Base-by-base conservation (phyloP, 2,113 vertebrate species). In the Emydura subglobosa region DNA sequence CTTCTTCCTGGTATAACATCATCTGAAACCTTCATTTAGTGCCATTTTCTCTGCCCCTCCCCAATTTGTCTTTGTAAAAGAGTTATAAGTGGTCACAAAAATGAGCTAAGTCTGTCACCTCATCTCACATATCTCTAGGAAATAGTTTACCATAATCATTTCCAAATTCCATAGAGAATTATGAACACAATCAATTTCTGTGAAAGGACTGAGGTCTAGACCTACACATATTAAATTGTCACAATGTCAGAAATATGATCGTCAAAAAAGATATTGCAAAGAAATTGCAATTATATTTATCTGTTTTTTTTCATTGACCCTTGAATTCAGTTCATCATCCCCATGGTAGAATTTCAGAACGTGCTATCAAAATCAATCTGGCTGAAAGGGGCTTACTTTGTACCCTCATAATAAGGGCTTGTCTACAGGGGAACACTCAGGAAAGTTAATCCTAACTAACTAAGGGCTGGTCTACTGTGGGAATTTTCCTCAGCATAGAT, bases 231-330 rank as follows among this genome's bases (percentile, higher is more conserved):
- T 93, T 93, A 97, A 94, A 96, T 94, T 93, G 95, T 95, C 96
- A 91, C 76, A 19, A 80, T 96, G 95, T 97, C 92, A 95, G 82
- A 91, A 94, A 88, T 91, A 89, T 91, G 93, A 82, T 86, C 91
- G 72, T 89, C 96, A 84, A 57, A 93, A 86, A 87, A 39, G 50
- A 74, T 81, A 84, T 90, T 91, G 55, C n/a, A 72, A 94, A 90
- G 91, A 97, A 92, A 92, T 79, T 88, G 91, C 95, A 94, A 97
- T 97, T 96, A 95, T 81, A 95, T 93, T 89, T 94, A 94, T 82
- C 92, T 44, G 49, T 2, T 49, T 84, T 78, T 82, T 61, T 22
- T 5, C 81, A 80, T 84, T 92, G 91, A 96, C 95, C 95, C 93
- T 96, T 95, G n/a, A 84, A 84, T 91, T 89, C 42, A 29, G 65